Evolutionary conservation across 2,888 invertebrate species (phyloP).

Genomic region (Xestia c-nigrum): DNA sequence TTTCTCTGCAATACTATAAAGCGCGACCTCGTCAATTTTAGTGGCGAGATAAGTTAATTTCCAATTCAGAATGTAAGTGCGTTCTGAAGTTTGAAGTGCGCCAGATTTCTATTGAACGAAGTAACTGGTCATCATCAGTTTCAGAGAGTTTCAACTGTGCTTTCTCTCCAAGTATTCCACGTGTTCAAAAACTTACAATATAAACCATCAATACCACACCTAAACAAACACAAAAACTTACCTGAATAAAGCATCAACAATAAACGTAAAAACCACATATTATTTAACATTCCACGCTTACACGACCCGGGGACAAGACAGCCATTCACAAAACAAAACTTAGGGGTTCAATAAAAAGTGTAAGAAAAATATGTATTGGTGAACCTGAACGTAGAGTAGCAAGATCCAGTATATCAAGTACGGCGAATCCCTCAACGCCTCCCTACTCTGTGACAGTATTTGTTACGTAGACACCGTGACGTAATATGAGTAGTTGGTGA

Average conservation of each 20-base stretch:
- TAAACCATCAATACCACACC: constrained; percentile 4
- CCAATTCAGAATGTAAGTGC: background rate
- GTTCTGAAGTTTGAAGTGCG: too few species aligned
- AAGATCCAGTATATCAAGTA: constrained; percentile 42
- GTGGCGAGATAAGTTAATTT: constrained; percentile 5
- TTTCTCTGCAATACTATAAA: constrained; percentile 66
- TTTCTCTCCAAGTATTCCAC: constrained; percentile 6
- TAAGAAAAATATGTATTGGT: constrained; percentile 60
- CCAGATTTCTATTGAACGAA: background rate
- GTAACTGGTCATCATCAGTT: background rate
- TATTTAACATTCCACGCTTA: constrained; percentile 49
- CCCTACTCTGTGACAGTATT: constrained; percentile 58
- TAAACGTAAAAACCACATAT: constrained; percentile 31
- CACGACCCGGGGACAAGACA: constrained; percentile 43
- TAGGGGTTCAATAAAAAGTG: constrained; percentile 49
- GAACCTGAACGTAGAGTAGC: constrained; percentile 43
- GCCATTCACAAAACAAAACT: constrained; percentile 50
- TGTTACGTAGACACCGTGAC: constrained; percentile 65
- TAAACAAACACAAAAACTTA: constrained; percentile 46
- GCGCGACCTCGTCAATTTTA: constrained; percentile 40
- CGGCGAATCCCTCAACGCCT: constrained; percentile 51
- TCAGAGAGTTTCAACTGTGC: too few species aligned
- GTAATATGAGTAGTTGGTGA: constrained; percentile 67
- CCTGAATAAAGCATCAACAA: constrained; percentile 32
- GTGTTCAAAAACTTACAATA: background rate